These are phyloP conservation scores for Saccopteryx bilineata DNA, from an alignment of 2,113 vertebrate genomes.

Conservation along the genomic window DNA sequence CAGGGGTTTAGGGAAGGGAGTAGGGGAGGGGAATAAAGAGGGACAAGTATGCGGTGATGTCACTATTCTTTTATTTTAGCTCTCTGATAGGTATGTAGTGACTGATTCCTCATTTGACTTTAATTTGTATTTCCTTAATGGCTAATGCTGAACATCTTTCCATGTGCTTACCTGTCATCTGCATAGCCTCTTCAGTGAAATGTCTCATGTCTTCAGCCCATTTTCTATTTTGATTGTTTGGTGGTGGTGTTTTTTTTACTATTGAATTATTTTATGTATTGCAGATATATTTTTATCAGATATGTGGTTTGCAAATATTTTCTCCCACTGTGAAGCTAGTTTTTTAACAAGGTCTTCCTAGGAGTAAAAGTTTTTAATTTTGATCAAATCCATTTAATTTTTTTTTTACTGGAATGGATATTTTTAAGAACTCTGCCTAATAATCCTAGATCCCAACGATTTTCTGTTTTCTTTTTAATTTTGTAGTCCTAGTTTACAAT, in stretches of 20 bases:
- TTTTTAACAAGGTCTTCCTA: constrained; percentile 51
- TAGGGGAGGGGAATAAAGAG: no score
- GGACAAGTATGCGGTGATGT: background rate
- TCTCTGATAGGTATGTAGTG: background rate
- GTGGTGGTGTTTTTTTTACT: background rate
- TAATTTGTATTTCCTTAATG: constrained; percentile 50
- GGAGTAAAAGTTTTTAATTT: constrained; percentile 19
- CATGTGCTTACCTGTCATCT: background rate
- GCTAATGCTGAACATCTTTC: constrained; percentile 18
- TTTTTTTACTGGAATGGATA: background rate
- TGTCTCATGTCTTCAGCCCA: constrained; percentile 13
- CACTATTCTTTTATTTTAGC: constrained; percentile 44
- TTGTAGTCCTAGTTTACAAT: no score
- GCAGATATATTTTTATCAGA: constrained; percentile 2
- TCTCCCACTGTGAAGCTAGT: background rate
- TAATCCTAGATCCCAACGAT: background rate
- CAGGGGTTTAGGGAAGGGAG: no score
- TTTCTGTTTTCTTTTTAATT: background rate
- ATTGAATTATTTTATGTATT: constrained; percentile 36
- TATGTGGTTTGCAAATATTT: constrained; percentile 45
- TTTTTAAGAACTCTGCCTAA: constrained; percentile 35
- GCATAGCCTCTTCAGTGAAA: constrained; percentile 25
- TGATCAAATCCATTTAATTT: constrained; percentile 4
- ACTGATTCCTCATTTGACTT: background rate
- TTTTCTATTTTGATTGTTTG: constrained; percentile 19